phyloP scores from a whole-genome alignment of 2,113 vertebrate species.

The Pseudorasbora parva region DNA sequence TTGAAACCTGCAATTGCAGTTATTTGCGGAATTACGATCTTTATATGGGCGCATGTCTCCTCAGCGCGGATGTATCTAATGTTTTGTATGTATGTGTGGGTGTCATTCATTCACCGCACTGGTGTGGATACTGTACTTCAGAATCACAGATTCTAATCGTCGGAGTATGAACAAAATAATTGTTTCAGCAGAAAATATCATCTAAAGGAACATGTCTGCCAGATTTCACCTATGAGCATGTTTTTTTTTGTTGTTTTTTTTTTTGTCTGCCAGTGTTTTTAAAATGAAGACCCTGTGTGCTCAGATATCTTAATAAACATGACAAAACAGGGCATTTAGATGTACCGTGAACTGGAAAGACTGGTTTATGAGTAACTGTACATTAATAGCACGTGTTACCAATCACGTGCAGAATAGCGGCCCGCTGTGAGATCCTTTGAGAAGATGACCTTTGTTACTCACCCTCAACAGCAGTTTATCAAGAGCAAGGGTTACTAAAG shows the following conservation, averaged over 20 bases:
- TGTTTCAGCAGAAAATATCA: too few relatives aligned
- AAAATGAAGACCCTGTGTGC: not conserved
- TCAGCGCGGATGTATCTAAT: too few relatives aligned
- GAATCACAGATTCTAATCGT: too few relatives aligned
- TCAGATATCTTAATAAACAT: slow-evolving; percentile 4
- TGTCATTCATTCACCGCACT: too few relatives aligned
- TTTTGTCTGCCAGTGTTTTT: not conserved
- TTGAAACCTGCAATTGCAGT: too few relatives aligned
- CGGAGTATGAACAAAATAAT: too few relatives aligned
- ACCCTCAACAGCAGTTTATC: not conserved
- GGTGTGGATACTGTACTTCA: too few relatives aligned
- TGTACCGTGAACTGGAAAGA: slow-evolving; percentile 34
- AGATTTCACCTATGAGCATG: not conserved
- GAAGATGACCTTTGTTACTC: slow-evolving; percentile 21
- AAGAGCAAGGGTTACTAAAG: not conserved
- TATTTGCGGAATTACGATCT: too few relatives aligned
- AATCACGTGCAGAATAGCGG: not conserved
- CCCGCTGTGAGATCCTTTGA: not conserved
- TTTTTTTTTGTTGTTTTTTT: not conserved
- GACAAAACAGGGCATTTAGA: not conserved
- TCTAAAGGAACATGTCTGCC: too few relatives aligned
- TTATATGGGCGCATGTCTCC: too few relatives aligned
- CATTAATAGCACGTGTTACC: not conserved
- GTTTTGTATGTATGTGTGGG: too few relatives aligned
- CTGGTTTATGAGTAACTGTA: slow-evolving; percentile 44